These are phyloP conservation scores for Nemotelus nigrinus DNA, from an alignment of 2,888 invertebrate genomes.

Conservation along the genomic window DNA sequence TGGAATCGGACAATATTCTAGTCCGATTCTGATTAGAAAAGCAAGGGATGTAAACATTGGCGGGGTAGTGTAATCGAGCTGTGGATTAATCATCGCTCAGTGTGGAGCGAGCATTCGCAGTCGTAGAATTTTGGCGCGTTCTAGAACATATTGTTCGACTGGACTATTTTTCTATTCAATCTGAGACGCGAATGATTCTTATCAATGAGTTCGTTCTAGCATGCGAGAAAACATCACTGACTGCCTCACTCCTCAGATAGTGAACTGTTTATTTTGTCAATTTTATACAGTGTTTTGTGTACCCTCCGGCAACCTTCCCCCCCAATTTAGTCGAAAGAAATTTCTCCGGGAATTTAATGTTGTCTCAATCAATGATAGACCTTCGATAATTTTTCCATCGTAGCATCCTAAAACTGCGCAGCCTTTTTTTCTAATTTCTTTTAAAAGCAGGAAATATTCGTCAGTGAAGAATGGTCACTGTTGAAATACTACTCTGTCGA, in stretches of 20 bases:
- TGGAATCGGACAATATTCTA: not conserved
- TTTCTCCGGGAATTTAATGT: not conserved
- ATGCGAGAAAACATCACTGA: slow-evolving; percentile 4
- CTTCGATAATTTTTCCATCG: not conserved
- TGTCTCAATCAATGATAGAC: slow-evolving; percentile 1
- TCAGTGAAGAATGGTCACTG: too few relatives aligned
- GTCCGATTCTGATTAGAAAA: not conserved
- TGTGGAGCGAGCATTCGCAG: not conserved
- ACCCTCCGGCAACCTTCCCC: too few relatives aligned
- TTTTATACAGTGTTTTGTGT: too few relatives aligned
- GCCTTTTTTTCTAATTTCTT: not conserved
- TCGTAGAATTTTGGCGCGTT: not conserved
- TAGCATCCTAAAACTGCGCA: slow-evolving; percentile 20
- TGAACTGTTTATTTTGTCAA: slow-evolving; percentile 4
- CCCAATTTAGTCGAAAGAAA: too few relatives aligned
- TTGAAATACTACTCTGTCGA: too few relatives aligned
- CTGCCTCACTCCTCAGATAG: not conserved
- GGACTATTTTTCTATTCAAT: not conserved
- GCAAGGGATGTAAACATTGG: slow-evolving; percentile 15
- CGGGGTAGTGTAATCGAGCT: slow-evolving; percentile 1
- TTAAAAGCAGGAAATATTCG: too few relatives aligned
- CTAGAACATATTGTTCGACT: not conserved
- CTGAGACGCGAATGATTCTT: slow-evolving; percentile 2
- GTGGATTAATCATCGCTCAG: not conserved
- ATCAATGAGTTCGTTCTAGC: slow-evolving; percentile 9